These are phyloP conservation scores for Bufotes viridis DNA, from an alignment of 2,797 vertebrate species.

Conservation along the genomic window DNA sequence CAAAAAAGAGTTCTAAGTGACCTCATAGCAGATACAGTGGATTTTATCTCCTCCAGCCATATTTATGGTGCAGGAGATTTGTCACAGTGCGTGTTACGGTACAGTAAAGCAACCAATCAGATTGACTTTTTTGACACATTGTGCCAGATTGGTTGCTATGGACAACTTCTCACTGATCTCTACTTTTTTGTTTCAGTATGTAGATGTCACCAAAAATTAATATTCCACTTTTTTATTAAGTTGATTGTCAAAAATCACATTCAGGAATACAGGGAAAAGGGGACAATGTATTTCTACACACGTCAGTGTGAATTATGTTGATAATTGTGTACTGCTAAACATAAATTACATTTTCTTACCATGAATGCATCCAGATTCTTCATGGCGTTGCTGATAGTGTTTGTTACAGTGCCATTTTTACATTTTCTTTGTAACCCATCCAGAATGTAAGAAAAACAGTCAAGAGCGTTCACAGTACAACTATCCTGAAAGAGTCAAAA, in stretches of 20 bases:
- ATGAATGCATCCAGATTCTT: background rate
- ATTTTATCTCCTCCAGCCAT: background rate
- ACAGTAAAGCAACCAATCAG: background rate
- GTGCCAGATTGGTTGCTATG: too few relatives aligned
- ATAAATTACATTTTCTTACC: constrained; percentile 1
- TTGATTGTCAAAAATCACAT: background rate
- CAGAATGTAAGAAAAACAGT: constrained; percentile 4
- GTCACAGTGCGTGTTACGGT: background rate
- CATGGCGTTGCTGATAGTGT: background rate
- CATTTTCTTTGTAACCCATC: background rate
- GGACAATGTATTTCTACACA: background rate
- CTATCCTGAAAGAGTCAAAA: background rate
- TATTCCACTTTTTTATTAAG: background rate
- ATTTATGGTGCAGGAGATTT: background rate
- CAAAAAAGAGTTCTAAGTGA: too few relatives aligned
- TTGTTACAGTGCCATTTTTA: background rate
- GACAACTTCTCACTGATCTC: too few relatives aligned
- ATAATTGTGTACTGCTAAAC: background rate
- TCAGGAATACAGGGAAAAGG: background rate
- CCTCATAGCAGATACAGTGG: too few relatives aligned
- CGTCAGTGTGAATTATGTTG: background rate
- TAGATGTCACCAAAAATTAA: background rate
- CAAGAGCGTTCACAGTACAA: constrained; percentile 6
- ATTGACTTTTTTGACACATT: background rate
- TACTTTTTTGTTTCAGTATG: background rate